Conservation (phyloP, 2,113 vertebrate species). For the Planiliza haematocheilus region DNA sequence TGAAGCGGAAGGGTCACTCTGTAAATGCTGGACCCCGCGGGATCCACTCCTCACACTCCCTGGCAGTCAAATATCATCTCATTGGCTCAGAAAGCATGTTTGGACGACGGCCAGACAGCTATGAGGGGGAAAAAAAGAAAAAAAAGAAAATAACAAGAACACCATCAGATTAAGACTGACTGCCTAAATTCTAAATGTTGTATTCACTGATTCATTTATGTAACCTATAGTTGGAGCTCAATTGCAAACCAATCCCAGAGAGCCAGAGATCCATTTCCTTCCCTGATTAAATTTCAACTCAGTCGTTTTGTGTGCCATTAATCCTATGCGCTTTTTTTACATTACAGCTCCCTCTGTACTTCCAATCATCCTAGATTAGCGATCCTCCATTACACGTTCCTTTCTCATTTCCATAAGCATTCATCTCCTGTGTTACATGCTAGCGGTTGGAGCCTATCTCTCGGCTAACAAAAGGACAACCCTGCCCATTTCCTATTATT, state of each 20-base stretch:
- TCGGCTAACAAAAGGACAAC: conserved; percentile 58
- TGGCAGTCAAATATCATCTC: conserved; percentile 16
- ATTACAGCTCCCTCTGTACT: conserved; percentile 43
- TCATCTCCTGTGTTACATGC: conserved; percentile 55
- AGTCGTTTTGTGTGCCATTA: conserved; percentile 59
- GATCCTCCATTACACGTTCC: conserved; percentile 54
- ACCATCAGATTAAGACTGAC: conserved; percentile 8
- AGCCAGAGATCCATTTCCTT: conserved; percentile 50
- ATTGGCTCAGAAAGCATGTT: conserved; percentile 15
- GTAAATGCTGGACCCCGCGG: background rate
- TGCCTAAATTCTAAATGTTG: conserved; percentile 3
- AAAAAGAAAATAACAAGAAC: background rate
- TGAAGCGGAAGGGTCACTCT: conserved; percentile 16
- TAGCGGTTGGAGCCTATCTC: conserved; percentile 42
- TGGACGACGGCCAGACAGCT: conserved; percentile 2
- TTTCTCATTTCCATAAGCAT: conserved; percentile 65
- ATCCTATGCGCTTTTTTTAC: conserved; percentile 49
- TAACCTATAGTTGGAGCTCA: conserved; percentile 29
- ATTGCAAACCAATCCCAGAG: conserved; percentile 32
- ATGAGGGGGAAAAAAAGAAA: conserved; percentile 12
- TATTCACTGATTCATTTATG: conserved; percentile 29
- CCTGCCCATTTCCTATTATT: conserved; percentile 65
- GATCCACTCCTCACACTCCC: background rate
- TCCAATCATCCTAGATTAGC: conserved; percentile 67
- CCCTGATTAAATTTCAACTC: conserved; percentile 63